Base-by-base conservation (phyloP, 2,888 invertebrate genomes). In the Agrotis exclamationis region DNA sequence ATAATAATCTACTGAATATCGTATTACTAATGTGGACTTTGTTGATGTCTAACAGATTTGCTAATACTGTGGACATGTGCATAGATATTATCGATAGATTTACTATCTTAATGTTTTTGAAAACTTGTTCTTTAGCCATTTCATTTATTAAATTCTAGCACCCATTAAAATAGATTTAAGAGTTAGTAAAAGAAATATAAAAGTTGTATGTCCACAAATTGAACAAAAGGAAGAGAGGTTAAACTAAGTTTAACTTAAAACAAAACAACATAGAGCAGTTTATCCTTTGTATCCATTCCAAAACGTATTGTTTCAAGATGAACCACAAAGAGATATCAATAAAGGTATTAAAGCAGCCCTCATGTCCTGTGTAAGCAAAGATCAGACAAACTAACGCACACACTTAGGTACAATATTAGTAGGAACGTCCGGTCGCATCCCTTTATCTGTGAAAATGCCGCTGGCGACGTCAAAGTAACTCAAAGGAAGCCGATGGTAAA, bases 401-500 rank as follows among this genome's bases (percentile, higher is more conserved):
- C 76, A 80, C 72, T 70, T 73, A 66, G 70, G 66, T 68, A 85
- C 66, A 79, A 83, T 83, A 79, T 84, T 70, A 70, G 73, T 63
- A 67, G 64, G 57, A 73, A 70, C 79, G 82, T 83, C 76, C 83
- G 82, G 85, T 79, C 70, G 70, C 72, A 88, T 60, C 87, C 89
- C 89, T 93, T 92, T 91, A 90, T 89, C 90, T 89, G 85, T 85
- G 80, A 80, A 85, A 86, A 80, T 81, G 88, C 88, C 91, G 90
- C 82, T 88, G 90, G 90, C 91, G 83, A 82, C 85, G 87, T 84
- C 85, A 87, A 87, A 89, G 82, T 87, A 78, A 71, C 85, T 92
- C 91, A 93, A 93, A 95, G 94, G 91, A 92, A 91, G 90, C 89
- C 85, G 80, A 79, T 81, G 72, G 85, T 89, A 93, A 94, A 94